Evolutionary conservation across 2,113 vertebrate genomes (phyloP), one percentile per base, ranked within the genome.

Genomic region (Melospiza melodia): DNA sequence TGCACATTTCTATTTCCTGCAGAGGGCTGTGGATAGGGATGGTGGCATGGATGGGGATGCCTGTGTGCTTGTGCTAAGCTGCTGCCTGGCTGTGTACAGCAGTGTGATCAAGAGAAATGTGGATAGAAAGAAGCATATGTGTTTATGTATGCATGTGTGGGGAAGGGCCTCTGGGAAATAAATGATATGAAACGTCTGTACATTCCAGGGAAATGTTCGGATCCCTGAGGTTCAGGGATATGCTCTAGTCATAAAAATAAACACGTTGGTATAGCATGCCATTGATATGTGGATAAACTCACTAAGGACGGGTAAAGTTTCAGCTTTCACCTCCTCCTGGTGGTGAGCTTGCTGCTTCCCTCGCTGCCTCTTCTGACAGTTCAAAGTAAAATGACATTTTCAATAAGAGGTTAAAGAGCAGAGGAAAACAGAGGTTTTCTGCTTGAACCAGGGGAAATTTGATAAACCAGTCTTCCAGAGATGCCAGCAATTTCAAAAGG

Each of bases 331-430:
- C 91, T 87, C 83, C 80, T 95, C 96, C 90, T 95, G 94, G 85
- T 89, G 93, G 89, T 62, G 90, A 98, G 82, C 94, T 93, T 63
- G 92, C 90, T 67, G 94, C 94, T 97, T 94, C 92, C 63, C 91
- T 95, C 3, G 0, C 85, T 94, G 90, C 88, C 86, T 95, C 91
- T 95, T 95, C 76, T 73, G 94, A 55, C 94, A 81, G 96, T 95
- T 97, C 90, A 91, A 96, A 97, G 93, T 95, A 94, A 98, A 97
- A 97, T 79, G 92, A 89, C 92, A 79, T 97, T 97, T 97, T 95
- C 94, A 97, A 95, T 97, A 75, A 49, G 92, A 97, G 97, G 97
- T 97, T 96, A 83, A 95, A 98, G 96, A 96, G 97, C 95, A 95
- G 80, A 89, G 54, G 84, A 96, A 93, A 97, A 93, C 79, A 92